Evolutionary conservation across 2,113 vertebrate species (phyloP), one percentile per base, ranked within the genome.

Genomic region (Papio anubis): DNA sequence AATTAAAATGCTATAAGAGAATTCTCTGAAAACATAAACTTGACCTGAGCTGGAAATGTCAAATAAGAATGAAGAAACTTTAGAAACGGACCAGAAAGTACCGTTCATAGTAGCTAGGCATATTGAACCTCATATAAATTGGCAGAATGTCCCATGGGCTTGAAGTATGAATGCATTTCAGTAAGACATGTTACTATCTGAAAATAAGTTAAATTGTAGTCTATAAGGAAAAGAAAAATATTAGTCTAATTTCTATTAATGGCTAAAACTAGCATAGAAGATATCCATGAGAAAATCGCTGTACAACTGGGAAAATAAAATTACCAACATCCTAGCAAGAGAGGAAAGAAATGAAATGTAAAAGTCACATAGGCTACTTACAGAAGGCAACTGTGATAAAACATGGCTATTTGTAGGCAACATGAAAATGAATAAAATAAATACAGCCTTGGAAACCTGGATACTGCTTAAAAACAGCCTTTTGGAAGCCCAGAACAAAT

Each of bases 151-250:
- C 48, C 52, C 20, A 8, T 16, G 83, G 81, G 3, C 30, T 32
- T 90, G 55, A 45, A 80, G 38, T 66, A 8, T 13, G 35, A 70
- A 72, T 57, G 12, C 3, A 50, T 73, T 84, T 87, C 48, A 21
- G 30, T 52, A 90, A 94, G 55, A 68, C 43, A 30, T 76, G 66
- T 59, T 76, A 50, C 8, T 35, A 14, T 78, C 45, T 88, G 76
- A 81, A 70, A 90, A 76, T 79, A 96, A 95, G 30, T 38, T 45
- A 23, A 79, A 88, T 55, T 94, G 92, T 86, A 88, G 45, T 95
- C 50, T 13, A 82, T 27, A 59, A 68, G 2, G 48, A 85, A 93
- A 97, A 80, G 79, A 86, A 93, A 96, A 76, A 66, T 52, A 21
- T 45, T 80, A 75, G 40, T 55, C 40, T 97, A 55, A 89, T 95